Conservation (phyloP, 1,140 invertebrate genomes). For the Stegodyphus mimosarum region DNA sequence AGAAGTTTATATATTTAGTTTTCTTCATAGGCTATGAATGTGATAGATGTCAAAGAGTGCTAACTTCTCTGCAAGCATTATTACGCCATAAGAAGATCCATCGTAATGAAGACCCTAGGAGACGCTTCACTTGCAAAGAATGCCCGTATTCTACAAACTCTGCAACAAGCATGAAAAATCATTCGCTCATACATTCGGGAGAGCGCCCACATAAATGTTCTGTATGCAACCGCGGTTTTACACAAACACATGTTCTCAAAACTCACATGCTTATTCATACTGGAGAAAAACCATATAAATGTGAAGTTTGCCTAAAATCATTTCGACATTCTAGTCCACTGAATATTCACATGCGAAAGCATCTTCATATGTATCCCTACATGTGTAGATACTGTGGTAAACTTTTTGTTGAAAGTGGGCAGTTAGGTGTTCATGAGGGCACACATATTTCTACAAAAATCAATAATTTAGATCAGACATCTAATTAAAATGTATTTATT, state of each 20-base stretch:
- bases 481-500: neutral
- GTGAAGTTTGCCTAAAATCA: slow-evolving; percentile 69
- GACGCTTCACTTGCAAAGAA: neutral
- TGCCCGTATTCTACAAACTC: slow-evolving; percentile 17
- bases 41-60: neutral
- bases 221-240: slow-evolving; percentile 91
- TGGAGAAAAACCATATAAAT: slow-evolving; percentile 79
- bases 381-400: neutral
- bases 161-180: slow-evolving; percentile 81
- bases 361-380: neutral
- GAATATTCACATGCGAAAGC: slow-evolving; percentile 6
- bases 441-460: neutral
- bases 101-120: neutral
- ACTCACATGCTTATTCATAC: slow-evolving; percentile 83
- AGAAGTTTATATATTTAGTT: neutral
- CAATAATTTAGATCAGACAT: neutral
- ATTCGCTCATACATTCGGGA: slow-evolving; percentile 83
- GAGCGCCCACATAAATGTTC: slow-evolving; percentile 91
- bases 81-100: neutral
- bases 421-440: neutral
- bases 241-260: slow-evolving; percentile 73
- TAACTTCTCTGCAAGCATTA: neutral
- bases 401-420: neutral
- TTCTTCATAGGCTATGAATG: neutral
- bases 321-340: neutral